These are phyloP conservation scores for Orthonevra nobilis DNA, from an alignment of 2,888 invertebrate genomes.

Conservation along the genomic window DNA sequence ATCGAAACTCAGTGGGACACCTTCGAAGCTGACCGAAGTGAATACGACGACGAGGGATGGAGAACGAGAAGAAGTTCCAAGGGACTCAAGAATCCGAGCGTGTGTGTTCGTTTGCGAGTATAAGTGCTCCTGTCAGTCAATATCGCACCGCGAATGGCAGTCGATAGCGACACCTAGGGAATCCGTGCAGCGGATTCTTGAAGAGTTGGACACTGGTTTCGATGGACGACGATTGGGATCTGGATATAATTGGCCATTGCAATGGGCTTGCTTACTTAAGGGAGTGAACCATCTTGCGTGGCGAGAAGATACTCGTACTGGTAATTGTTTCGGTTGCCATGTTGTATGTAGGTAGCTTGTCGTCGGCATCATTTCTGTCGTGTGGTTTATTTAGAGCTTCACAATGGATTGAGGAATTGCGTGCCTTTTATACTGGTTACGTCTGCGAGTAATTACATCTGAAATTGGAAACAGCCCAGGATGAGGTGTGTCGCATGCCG, in stretches of 20 bases:
- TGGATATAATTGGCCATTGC: slow-evolving; percentile 40
- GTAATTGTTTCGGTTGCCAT: slow-evolving; percentile 1
- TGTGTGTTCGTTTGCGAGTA: background rate
- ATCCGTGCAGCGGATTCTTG: slow-evolving; percentile 18
- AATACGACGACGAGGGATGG: background rate
- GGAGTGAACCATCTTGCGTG: slow-evolving; percentile 39
- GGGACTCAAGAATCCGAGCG: slow-evolving; percentile 6
- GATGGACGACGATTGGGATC: slow-evolving; percentile 27
- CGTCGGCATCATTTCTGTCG: slow-evolving; percentile 14
- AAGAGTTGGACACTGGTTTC: slow-evolving; percentile 1
- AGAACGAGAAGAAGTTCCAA: background rate
- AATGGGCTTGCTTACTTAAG: slow-evolving; percentile 27
- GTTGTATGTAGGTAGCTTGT: slow-evolving; percentile 2
- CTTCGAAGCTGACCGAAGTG: background rate
- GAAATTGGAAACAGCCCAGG: background rate
- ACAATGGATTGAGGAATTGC: background rate
- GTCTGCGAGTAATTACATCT: too few species aligned
- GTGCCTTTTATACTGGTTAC: background rate
- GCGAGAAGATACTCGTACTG: too few species aligned
- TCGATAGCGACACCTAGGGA: slow-evolving; percentile 1
- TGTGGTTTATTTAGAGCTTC: slow-evolving; percentile 5
- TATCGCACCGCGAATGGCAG: slow-evolving; percentile 53
- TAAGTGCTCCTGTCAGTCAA: slow-evolving; percentile 52
- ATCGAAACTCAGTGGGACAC: slow-evolving; percentile 65
- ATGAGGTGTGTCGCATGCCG: slow-evolving; percentile 8